Conservation (phyloP, 2,888 invertebrate species). For the Leuctra nigra region DNA sequence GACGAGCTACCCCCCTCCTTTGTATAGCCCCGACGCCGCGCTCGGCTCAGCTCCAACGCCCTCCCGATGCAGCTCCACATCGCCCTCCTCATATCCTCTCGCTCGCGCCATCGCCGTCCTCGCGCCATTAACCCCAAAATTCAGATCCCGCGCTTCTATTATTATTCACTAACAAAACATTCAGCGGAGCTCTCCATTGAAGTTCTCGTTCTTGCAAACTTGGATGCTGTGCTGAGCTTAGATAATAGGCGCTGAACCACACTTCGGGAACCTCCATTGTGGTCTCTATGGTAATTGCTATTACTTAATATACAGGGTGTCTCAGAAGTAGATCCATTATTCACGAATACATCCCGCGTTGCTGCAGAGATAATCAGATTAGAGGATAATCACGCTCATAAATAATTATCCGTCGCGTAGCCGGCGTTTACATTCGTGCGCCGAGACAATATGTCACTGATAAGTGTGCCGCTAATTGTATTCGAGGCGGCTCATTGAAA, state of each 20-base stretch:
- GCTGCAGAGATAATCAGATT: slow-evolving; percentile 11
- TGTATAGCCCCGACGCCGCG: no score
- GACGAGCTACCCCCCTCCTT: neutral
- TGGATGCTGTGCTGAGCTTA: slow-evolving; percentile 4
- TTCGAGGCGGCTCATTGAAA: neutral
- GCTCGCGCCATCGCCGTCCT: slow-evolving; percentile 4
- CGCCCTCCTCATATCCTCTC: no score
- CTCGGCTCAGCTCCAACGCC: neutral
- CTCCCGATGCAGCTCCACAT: no score
- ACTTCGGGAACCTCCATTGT: slow-evolving; percentile 5
- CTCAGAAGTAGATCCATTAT: slow-evolving; percentile 17
- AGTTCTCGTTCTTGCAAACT: slow-evolving; percentile 5
- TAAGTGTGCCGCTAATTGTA: slow-evolving; percentile 2
- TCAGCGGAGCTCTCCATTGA: neutral
- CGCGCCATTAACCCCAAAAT: slow-evolving; percentile 16
- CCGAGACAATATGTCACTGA: neutral
- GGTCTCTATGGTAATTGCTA: slow-evolving; percentile 14
- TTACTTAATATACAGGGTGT: slow-evolving; percentile 17
- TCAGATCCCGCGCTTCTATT: slow-evolving; percentile 11
- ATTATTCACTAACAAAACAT: slow-evolving; percentile 19
- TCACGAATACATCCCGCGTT: slow-evolving; percentile 2
- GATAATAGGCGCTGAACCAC: slow-evolving; percentile 18
- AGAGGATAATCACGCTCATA: slow-evolving; percentile 13
- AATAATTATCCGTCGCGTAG: no score
- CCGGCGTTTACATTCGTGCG: no score